phyloP scores from a whole-genome alignment of 2,888 invertebrate species.

The Andrena minutula region DNA sequence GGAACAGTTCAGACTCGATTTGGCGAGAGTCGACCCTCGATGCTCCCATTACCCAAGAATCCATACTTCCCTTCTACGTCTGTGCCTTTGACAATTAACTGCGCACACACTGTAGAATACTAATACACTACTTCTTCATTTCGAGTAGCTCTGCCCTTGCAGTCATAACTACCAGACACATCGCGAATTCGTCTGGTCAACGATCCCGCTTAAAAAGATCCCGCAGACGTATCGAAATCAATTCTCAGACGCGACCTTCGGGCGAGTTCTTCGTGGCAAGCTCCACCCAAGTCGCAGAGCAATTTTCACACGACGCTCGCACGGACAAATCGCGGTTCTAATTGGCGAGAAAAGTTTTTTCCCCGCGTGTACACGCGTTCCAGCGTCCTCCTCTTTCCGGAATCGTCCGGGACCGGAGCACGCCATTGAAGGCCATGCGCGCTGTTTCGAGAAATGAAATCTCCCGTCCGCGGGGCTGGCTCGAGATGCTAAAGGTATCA shows the following conservation, averaged over 20 bases:
- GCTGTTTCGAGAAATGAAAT: conserved; percentile 59
- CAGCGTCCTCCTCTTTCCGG: conserved; percentile 45
- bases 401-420: conserved; percentile 34
- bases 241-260: not conserved
- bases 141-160: not conserved
- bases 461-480: conserved; percentile 34
- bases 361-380: conserved; percentile 39
- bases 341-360: conserved; percentile 52
- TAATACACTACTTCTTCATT: not conserved
- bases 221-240: not conserved
- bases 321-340: conserved; percentile 57
- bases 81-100: conserved; percentile 5
- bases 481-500: conserved; percentile 77
- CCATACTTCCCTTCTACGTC: not conserved
- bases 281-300: not conserved
- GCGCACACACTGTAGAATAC: not conserved
- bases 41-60: not conserved
- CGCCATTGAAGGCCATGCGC: conserved; percentile 55
- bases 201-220: no score
- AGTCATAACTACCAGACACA: no score
- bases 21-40: conserved; percentile 9
- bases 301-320: conserved; percentile 44
- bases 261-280: not conserved
- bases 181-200: no score
- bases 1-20: not conserved